A percentile compares a stretch with the other conserved stretches of the same genome.
Evolutionary conservation across 1,140 invertebrate species (phyloP).

Genomic region (Eupeodes corollae): DNA sequence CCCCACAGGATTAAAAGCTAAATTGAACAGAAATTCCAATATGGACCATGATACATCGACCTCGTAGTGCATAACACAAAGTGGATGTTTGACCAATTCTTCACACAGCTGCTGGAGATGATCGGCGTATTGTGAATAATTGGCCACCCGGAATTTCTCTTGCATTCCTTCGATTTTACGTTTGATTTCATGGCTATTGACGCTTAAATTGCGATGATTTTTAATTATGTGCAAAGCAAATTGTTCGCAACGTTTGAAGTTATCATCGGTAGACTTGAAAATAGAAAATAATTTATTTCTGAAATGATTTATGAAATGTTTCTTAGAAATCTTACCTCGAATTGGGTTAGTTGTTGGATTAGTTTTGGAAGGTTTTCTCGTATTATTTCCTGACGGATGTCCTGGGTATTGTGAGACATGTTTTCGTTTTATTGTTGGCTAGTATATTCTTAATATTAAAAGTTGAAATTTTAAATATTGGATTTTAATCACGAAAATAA

Average conservation of each 20-base stretch:
- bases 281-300: background rate
- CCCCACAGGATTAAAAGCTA: constrained; percentile 20
- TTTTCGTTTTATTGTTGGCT: too few relatives aligned
- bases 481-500: too few relatives aligned
- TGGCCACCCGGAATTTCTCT: constrained; percentile 22
- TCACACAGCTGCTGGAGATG: constrained; percentile 12
- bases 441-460: too few relatives aligned
- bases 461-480: too few relatives aligned
- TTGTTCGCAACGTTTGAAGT: constrained; percentile 10
- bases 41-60: constrained; percentile 22
- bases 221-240: constrained; percentile 14
- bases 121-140: constrained; percentile 13
- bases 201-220: constrained; percentile 12
- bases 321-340: constrained; percentile 12
- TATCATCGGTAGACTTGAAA: constrained; percentile 6
- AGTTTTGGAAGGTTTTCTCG: constrained; percentile 14
- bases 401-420: background rate
- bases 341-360: constrained; percentile 12
- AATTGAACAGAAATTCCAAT: constrained; percentile 21
- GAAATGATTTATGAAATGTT: background rate
- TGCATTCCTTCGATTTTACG: constrained; percentile 17
- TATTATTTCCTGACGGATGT: constrained; percentile 8
- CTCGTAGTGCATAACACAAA: constrained; percentile 11
- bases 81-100: constrained; percentile 13
- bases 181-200: constrained; percentile 17